Percentiles rank a stretch among this genome's conserved stretches.
These are phyloP conservation scores for Aphis craccivora DNA, from an alignment of 1,140 invertebrate genomes.

Conservation along the genomic window DNA sequence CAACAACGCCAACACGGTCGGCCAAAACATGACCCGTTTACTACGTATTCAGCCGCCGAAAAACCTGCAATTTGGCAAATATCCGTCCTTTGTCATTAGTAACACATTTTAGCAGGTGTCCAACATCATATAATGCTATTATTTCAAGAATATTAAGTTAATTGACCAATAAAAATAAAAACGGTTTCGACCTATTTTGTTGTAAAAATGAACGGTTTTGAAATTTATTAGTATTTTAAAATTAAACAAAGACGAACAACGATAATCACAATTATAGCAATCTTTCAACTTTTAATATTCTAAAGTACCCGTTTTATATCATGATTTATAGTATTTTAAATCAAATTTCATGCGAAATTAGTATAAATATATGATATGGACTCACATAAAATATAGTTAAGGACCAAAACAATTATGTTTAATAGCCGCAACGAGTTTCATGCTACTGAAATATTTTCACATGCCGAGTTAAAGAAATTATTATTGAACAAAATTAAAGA, in stretches of 20 bases:
- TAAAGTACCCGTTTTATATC: not conserved
- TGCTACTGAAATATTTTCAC: not conserved
- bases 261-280: not conserved
- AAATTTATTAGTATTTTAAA: not conserved
- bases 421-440: not conserved
- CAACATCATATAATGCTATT: not conserved
- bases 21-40: constrained; percentile 50
- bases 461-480: not conserved
- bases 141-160: not conserved
- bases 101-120: not conserved
- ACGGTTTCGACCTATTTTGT: not conserved
- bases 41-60: constrained; percentile 30
- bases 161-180: not conserved
- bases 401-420: not conserved
- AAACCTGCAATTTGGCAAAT: constrained; percentile 22
- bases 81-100: not conserved
- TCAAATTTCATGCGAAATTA: not conserved
- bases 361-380: not conserved
- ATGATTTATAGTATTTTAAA: not conserved
- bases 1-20: constrained; percentile 32
- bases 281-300: not conserved
- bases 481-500: not conserved
- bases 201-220: not conserved
- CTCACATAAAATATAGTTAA: not conserved
- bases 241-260: not conserved